Evolutionary conservation across 2,888 invertebrate genomes (phyloP).

Genomic region (Rhabditophanes sp.): DNA sequence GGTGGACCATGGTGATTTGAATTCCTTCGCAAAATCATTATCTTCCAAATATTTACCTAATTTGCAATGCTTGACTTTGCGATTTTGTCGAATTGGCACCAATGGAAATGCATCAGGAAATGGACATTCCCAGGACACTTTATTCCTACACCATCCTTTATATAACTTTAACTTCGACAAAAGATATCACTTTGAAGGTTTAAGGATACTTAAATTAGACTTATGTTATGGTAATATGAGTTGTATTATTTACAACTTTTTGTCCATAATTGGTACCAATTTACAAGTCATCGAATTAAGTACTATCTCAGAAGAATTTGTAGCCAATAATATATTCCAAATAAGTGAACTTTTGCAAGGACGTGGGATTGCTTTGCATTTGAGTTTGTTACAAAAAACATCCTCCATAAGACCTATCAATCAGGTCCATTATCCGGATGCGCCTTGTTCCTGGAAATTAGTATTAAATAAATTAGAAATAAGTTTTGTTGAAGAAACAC

Average conservation of each 20-base stretch:
- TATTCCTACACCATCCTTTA: background rate
- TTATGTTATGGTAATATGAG: conserved; percentile 12
- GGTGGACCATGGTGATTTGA: conserved; percentile 1
- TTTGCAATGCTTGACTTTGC: conserved; percentile 7
- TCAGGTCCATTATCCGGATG: background rate
- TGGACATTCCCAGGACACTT: conserved; percentile 2
- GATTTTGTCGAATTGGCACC: conserved; percentile 6
- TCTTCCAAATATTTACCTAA: conserved; percentile 8
- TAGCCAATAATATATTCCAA: conserved; percentile 1
- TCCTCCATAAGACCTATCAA: background rate
- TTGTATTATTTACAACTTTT: conserved; percentile 7
- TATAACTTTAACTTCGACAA: background rate
- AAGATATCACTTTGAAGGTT: conserved; percentile 1
- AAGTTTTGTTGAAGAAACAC: conserved; percentile 9
- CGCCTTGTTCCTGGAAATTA: background rate
- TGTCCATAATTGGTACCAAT: conserved; percentile 9
- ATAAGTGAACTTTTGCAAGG: conserved; percentile 1
- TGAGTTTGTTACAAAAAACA: conserved; percentile 9
- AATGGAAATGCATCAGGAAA: background rate
- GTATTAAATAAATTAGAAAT: conserved; percentile 13
- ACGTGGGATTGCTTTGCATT: conserved; percentile 8
- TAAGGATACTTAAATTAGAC: conserved; percentile 10
- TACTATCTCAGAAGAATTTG: too few species aligned
- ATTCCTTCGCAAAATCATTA: too few species aligned
- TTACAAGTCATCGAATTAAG: too few species aligned